These are phyloP conservation scores for Drosophila borborema DNA, from an alignment of 2,888 invertebrate species.

Conservation along the genomic window DNA sequence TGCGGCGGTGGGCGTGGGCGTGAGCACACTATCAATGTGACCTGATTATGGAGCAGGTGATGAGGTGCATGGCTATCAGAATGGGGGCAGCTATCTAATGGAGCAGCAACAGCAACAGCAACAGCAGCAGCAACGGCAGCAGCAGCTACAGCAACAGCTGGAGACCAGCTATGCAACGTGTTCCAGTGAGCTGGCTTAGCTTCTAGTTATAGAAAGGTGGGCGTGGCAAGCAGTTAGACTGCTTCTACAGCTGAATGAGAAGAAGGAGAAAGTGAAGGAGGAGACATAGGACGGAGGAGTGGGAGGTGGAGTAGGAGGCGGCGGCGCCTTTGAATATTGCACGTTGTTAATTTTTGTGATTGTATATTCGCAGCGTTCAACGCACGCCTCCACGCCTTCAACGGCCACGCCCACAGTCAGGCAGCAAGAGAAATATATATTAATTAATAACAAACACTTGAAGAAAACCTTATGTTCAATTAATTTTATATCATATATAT, in stretches of 20 bases:
- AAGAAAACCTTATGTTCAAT: conserved; percentile 33
- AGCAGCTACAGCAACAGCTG: conserved; percentile 30
- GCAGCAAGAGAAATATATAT: conserved; percentile 6
- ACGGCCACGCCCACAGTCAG: conserved; percentile 4
- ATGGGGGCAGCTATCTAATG: conserved; percentile 36
- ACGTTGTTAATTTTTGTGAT: conserved; percentile 83
- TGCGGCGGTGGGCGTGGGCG: conserved; percentile 66
- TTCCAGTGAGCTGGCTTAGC: conserved; percentile 64
- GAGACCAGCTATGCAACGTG: conserved; percentile 52
- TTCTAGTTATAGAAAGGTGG: conserved; percentile 6
- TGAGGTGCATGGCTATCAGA: conserved; percentile 12
- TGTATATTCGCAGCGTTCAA: conserved; percentile 74
- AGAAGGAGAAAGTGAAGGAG: background rate
- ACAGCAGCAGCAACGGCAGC: conserved; percentile 18
- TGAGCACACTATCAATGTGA: conserved; percentile 83
- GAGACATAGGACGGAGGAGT: background rate
- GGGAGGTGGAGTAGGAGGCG: conserved; percentile 19
- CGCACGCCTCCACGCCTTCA: conserved; percentile 20
- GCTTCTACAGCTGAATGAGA: conserved; percentile 21
- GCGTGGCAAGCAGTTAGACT: conserved; percentile 63
- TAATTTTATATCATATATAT: conserved; percentile 12
- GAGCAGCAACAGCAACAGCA: conserved; percentile 29
- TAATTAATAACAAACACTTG: background rate
- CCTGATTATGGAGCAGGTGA: conserved; percentile 66
- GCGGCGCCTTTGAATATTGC: conserved; percentile 75